Base-by-base conservation (phyloP, 2,113 vertebrate genomes). In the Podarcis cretensis region DNA sequence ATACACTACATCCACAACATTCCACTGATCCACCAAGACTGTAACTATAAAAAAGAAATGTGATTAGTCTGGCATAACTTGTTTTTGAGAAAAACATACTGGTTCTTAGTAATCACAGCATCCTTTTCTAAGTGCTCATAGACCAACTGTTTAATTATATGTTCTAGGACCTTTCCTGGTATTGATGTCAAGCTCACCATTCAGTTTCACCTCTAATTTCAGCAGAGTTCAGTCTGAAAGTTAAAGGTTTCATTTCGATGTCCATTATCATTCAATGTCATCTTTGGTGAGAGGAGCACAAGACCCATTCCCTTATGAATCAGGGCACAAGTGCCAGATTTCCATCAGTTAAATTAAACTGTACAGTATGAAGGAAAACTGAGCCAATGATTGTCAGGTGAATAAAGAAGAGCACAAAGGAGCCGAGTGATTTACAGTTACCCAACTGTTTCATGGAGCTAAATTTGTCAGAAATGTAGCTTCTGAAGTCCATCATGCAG, bases 331-430 rank as follows among this genome's bases (percentile, higher is more conserved):
- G 65, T 27, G 66, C 66, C 37, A 69, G 30, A 25, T 71, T 69
- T 80, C 77, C 43, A 87, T 87, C 75, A 71, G 18, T 20, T 79
- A 78, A 68, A 87, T 87, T 87, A 80, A 80, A 87, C 4, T 35
- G 75, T 80, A 87, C 85, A 80, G 30, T 16, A 80, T 69, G 77
- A 54, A 35, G 85, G 85, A 71, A 80, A 87, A 80, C 30, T 80
- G n/a, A 71, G 77, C 76, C 75, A 69, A 87, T 80, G 85, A 87
- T 57, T 87, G 76, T 79, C 85, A 87, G 84, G 73, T 59, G 73
- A 59, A 76, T 30, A 76, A 14, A 76, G 65, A 69, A 57, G 77
- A 71, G 27, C 65, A 71, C 40, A 68, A 25, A 43, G 40, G 85
- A 80, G n/a, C 21, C 10, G 14, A 54, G 75, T 80, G 65, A 80